Conservation (phyloP, 2,797 vertebrate species). For the Dromococcyx pavoninus region DNA sequence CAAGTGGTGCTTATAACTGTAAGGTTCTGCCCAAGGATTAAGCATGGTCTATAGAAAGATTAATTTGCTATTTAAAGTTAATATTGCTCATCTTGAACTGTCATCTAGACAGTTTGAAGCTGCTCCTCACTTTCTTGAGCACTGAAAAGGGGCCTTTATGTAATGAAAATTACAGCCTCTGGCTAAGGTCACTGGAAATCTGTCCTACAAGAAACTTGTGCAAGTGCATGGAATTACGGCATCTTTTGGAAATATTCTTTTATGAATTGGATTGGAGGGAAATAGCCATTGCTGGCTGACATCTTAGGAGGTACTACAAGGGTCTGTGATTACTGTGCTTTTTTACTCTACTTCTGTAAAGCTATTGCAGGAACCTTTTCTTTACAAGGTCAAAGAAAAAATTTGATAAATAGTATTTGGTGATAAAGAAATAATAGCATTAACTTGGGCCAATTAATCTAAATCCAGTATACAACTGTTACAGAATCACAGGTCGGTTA, state of each 20-base stretch:
- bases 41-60: conserved; percentile 32
- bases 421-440: not conserved
- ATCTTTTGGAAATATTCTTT: conserved; percentile 22
- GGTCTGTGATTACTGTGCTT: not conserved
- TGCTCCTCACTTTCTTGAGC: conserved; percentile 1
- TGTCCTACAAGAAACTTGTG: conserved; percentile 10
- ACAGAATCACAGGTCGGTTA: not conserved
- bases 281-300: not conserved
- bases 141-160: not conserved
- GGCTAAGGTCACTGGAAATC: not conserved
- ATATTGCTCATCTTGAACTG: conserved; percentile 28
- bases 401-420: fast-evolving
- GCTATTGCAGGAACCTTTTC: not conserved
- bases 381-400: not conserved
- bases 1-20: conserved; percentile 16
- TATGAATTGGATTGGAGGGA: not conserved
- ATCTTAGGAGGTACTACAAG: not conserved
- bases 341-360: not conserved
- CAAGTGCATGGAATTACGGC: not conserved
- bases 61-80: conserved; percentile 54
- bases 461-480: not conserved
- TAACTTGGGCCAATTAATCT: not conserved
- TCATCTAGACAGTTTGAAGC: conserved; percentile 7
- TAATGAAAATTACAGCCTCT: conserved; percentile 11
- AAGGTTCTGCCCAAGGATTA: conserved; percentile 32